Base-by-base conservation (phyloP, 2,113 vertebrate species). In the Salvelinus fontinalis region DNA sequence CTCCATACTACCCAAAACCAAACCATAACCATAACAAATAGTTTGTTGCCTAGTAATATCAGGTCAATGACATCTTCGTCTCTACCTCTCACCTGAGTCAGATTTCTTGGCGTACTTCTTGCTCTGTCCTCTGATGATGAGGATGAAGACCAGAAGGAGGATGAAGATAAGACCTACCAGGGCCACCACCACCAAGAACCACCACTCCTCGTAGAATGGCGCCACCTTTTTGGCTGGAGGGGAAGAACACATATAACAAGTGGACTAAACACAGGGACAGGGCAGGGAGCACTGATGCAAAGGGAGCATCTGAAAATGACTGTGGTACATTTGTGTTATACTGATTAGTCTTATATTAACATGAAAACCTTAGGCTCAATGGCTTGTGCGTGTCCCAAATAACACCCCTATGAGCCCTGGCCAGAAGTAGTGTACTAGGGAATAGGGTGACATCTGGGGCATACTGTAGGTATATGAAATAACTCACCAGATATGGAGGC, bases 171-270 rank as follows among this genome's bases (percentile, higher is more conserved):
- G 96, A 66, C 97, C 97, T 1, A 97, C 96, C n/a, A 99, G 88
- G 62, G 97, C 97, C 1, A 99, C 94, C 86, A 99, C 97, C 31
- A 98, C 97, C 89, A 99, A 87, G 93, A 99, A 99, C 97, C 97
- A 98, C 97, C 97, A 99, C 91, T 99, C 97, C 89, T 99, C 97
- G 0, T 99, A 99, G 92, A 99, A 99, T 0, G 97, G 97, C 62
- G 94, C 95, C 90, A 96, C 90, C 92, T 96, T 98, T 89, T 98
- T 96, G 81, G 96, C 97, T 99, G 90, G 54, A 90, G 70, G 12
- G 68, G n/a, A 75, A 44, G 69, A 3, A 20, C 26, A 16, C 6
- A 3, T 24, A 22, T 5, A 22, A 39, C 2, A 27, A 27, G 11
- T 12, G 1, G 44, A 4, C 49, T 31, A 26, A 34, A 60, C n/a